These are phyloP conservation scores for Nemotelus nigrinus DNA, from an alignment of 2,888 invertebrate genomes.

Conservation along the genomic window DNA sequence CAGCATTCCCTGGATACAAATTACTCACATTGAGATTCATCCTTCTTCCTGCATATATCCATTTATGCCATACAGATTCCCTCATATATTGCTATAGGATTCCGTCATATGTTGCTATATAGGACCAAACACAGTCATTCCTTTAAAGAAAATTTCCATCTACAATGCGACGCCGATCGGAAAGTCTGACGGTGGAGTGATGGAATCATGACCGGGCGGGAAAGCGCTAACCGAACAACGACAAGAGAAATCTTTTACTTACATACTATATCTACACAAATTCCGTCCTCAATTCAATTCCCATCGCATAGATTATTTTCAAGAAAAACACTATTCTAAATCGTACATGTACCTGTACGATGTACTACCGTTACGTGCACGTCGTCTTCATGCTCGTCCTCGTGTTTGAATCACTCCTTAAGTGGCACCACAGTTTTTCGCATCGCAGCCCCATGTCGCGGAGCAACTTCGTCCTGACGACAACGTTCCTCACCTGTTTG, in stretches of 20 bases:
- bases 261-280: not conserved
- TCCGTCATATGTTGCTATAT: not conserved
- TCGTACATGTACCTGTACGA: not conserved
- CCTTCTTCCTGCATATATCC: slow-evolving; percentile 30
- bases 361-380: too few species aligned
- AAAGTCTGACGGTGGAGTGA: not conserved
- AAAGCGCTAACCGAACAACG: not conserved
- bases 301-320: not conserved
- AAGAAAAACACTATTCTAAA: slow-evolving; percentile 1
- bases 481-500: not conserved
- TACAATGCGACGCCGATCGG: not conserved
- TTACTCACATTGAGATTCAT: slow-evolving; percentile 45
- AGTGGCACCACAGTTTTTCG: not conserved
- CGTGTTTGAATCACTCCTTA: too few species aligned
- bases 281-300: slow-evolving; percentile 18
- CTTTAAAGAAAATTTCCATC: not conserved
- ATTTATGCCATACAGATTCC: not conserved
- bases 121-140: slow-evolving; percentile 1
- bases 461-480: too few species aligned
- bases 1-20: slow-evolving; percentile 50
- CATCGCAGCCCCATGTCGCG: too few species aligned
- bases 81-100: not conserved
- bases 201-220: not conserved
- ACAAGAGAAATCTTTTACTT: slow-evolving; percentile 22
- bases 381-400: too few species aligned